A percentile compares a stretch with the other conserved stretches of the same genome.
These are phyloP conservation scores for Psophia crepitans DNA, from an alignment of 2,113 vertebrate species.

Conservation along the genomic window DNA sequence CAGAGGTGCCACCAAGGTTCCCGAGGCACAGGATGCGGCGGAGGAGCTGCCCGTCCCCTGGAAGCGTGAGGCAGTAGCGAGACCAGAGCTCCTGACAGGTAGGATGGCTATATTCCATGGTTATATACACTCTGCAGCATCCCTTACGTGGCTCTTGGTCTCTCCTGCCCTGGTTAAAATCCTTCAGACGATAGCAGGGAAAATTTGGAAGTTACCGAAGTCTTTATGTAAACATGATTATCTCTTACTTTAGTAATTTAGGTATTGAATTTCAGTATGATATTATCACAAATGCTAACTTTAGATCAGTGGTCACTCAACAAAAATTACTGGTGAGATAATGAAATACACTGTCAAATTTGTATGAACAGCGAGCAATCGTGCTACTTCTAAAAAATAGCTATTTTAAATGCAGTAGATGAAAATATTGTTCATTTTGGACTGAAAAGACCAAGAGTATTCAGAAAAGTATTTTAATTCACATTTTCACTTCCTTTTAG, in stretches of 20 bases:
- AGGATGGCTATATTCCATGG: no score
- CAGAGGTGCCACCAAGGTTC: not conserved
- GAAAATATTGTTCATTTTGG: not conserved
- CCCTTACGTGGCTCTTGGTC: not conserved
- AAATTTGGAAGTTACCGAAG: not conserved
- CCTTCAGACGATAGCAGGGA: not conserved
- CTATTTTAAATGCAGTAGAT: not conserved
- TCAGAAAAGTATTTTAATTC: not conserved
- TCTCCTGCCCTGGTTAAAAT: not conserved
- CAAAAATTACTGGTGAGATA: not conserved
- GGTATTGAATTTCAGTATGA: not conserved
- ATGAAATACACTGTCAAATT: not conserved
- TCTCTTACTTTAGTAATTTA: not conserved
- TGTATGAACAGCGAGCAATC: not conserved
- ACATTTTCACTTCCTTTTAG: not conserved
- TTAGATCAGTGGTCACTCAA: not conserved
- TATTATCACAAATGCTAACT: not conserved
- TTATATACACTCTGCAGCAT: rapidly evolving
- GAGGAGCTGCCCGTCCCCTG: not conserved
- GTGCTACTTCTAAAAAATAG: not conserved
- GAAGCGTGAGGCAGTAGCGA: not conserved
- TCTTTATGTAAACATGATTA: not conserved
- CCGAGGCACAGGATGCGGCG: not conserved
- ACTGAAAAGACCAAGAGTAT: not conserved
- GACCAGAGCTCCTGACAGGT: slow-evolving; percentile 15